phyloP scores from a whole-genome alignment of 2,797 vertebrate species.

The Propithecus deckenii region DNA sequence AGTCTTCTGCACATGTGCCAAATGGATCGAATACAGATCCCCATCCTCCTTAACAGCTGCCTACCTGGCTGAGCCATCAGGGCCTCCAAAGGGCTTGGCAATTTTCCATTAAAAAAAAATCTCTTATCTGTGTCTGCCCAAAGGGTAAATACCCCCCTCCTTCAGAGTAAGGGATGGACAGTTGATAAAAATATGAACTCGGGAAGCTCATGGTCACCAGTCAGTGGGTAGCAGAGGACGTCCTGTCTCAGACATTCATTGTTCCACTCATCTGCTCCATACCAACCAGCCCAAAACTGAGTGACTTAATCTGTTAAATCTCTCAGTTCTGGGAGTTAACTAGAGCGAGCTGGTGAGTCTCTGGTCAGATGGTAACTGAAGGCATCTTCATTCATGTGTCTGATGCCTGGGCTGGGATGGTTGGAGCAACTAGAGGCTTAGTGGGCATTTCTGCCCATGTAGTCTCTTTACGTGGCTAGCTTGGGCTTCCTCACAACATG shows the following conservation, averaged over 20 bases:
- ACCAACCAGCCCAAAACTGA: accelerated
- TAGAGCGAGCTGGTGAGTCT: too few species aligned
- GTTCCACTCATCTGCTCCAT: neutral
- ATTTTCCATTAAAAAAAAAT: neutral
- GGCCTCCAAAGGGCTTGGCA: neutral
- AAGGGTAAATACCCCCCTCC: neutral
- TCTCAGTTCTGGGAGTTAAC: neutral
- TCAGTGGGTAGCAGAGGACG: neutral
- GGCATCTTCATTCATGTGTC: neutral
- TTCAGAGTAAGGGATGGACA: neutral
- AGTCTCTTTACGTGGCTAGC: neutral
- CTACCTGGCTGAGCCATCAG: neutral
- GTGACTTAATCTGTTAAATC: neutral
- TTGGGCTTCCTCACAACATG: neutral
- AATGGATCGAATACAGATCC: neutral
- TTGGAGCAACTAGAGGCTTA: neutral
- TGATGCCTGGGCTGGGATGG: neutral
- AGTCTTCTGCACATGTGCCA: neutral
- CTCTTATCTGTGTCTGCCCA: neutral
- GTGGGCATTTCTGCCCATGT: accelerated
- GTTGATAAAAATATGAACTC: too few species aligned
- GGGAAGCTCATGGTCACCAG: neutral
- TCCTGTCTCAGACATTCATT: neutral
- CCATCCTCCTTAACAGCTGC: neutral
- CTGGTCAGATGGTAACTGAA: neutral